Percentiles rank a stretch among this genome's conserved stretches.
phyloP scores from a whole-genome alignment of 1,140 invertebrate species.

The Micrasema longulum region DNA sequence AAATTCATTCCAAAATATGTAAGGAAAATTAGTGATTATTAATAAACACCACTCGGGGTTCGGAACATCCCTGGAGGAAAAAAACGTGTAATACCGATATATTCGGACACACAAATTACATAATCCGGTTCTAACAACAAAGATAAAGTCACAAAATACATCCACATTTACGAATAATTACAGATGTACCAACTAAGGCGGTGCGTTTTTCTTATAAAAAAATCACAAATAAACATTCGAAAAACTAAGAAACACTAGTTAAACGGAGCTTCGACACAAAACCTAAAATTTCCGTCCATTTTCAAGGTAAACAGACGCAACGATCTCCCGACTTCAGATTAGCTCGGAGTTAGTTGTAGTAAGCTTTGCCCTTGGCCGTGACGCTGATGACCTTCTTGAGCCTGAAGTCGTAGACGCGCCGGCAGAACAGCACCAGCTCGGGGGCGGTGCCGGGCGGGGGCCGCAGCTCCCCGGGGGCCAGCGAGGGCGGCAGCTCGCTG shows the following conservation, averaged over 20 bases:
- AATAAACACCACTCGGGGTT: too few relatives aligned
- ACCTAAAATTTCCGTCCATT: too few relatives aligned
- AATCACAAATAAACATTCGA: too few relatives aligned
- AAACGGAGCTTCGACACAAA: too few relatives aligned
- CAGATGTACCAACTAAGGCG: constrained; percentile 8
- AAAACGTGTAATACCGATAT: too few relatives aligned
- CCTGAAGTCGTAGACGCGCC: constrained; percentile 94
- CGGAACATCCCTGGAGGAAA: too few relatives aligned
- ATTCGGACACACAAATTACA: too few relatives aligned
- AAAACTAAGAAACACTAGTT: too few relatives aligned
- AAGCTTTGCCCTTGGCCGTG: constrained; percentile 17
- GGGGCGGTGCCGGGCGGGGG: constrained; percentile 78
- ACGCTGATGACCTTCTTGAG: constrained; percentile 77
- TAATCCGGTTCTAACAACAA: background rate
- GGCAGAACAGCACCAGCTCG: constrained; percentile 94
- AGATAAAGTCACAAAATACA: constrained; percentile 1
- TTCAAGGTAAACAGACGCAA: too few relatives aligned
- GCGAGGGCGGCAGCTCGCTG: constrained; percentile 57
- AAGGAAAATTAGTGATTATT: too few relatives aligned
- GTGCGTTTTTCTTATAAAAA: constrained; percentile 2
- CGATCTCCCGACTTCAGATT: too few relatives aligned
- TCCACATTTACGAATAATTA: constrained; percentile 27
- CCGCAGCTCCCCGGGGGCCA: constrained; percentile 66
- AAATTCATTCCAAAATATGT: too few relatives aligned
- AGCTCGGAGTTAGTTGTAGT: constrained; percentile 8